These are phyloP conservation scores for Mormoops blainvillei DNA, from an alignment of 2,113 vertebrate species.

Conservation along the genomic window DNA sequence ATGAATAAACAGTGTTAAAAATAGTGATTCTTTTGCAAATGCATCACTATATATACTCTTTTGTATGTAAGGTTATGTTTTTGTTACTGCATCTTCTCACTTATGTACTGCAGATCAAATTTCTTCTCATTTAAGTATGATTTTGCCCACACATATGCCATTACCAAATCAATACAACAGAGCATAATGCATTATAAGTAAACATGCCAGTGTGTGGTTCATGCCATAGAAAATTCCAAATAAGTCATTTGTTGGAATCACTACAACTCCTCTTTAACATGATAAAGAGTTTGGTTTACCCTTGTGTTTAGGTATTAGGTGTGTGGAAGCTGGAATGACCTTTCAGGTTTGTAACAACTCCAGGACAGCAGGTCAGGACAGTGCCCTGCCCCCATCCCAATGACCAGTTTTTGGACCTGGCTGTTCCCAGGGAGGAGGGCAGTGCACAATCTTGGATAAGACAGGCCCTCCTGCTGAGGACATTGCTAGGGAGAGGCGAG, in stretches of 20 bases:
- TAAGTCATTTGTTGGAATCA: background rate
- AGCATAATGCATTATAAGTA: background rate
- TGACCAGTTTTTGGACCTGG: background rate
- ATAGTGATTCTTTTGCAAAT: background rate
- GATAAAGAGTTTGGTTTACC: background rate
- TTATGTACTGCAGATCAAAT: background rate
- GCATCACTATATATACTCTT: background rate
- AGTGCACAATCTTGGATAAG: background rate
- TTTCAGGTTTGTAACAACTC: background rate
- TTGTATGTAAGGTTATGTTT: background rate
- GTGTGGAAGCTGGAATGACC: background rate
- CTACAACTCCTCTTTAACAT: background rate
- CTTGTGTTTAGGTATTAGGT: background rate
- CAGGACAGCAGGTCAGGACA: background rate
- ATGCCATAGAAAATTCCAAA: background rate
- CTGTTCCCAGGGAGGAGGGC: background rate
- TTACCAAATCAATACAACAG: background rate
- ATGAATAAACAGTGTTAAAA: background rate
- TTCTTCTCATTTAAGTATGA: background rate
- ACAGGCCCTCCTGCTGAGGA: background rate
- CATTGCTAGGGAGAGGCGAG: background rate
- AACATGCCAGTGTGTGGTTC: background rate
- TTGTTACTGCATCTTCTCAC: background rate
- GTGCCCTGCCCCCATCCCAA: background rate
- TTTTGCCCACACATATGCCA: background rate